Conservation (phyloP, 2,113 vertebrate species). For the Coracopsis vasa region DNA sequence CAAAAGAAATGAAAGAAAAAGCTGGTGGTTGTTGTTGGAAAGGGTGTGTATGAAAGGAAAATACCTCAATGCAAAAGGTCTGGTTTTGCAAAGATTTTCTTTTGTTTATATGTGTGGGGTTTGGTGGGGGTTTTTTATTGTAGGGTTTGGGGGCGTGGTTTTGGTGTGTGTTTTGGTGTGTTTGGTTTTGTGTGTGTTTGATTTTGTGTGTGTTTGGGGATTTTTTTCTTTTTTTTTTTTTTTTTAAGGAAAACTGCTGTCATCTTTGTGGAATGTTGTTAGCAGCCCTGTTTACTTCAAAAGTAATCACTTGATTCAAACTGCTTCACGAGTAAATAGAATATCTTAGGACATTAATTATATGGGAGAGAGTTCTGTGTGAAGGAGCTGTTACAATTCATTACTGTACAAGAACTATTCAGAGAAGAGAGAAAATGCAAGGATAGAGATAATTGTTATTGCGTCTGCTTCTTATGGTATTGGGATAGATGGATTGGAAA, state of each 20-base stretch:
- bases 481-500: slow-evolving; percentile 76
- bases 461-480: slow-evolving; percentile 66
- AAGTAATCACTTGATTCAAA: slow-evolving; percentile 82
- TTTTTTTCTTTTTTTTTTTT: background rate
- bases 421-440: slow-evolving; percentile 77
- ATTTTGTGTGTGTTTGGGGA: accelerated
- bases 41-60: background rate
- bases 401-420: slow-evolving; percentile 79
- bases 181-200: background rate
- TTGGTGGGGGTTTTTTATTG: background rate
- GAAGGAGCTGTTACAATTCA: slow-evolving; percentile 81
- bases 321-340: slow-evolving; percentile 77
- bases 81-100: background rate
- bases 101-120: background rate
- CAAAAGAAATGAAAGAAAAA: background rate
- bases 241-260: slow-evolving; percentile 33
- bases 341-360: slow-evolving; percentile 85
- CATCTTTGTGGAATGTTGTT: slow-evolving; percentile 66
- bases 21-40: accelerated
- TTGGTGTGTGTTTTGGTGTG: background rate
- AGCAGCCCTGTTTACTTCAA: slow-evolving; percentile 76
- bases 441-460: slow-evolving; percentile 79
- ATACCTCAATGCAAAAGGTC: background rate
- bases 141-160: background rate
- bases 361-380: slow-evolving; percentile 75